Conservation (phyloP, 2,888 invertebrate genomes). For the Prenolepis imparis region DNA sequence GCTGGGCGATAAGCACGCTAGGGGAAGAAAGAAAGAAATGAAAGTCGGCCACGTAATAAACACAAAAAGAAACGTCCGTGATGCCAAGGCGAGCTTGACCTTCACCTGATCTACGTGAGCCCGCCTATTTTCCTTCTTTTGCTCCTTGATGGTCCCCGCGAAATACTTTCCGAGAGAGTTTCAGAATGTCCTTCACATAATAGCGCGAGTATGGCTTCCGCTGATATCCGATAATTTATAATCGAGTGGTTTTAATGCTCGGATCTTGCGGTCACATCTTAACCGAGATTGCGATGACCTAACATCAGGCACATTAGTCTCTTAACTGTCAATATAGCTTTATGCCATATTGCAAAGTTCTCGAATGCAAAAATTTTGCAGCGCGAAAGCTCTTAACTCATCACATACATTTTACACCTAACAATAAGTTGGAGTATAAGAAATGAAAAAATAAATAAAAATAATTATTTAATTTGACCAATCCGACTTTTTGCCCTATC, state of each 20-base stretch:
- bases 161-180: slow-evolving; percentile 42
- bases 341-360: background rate
- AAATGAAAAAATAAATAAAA: background rate
- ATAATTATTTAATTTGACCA: background rate
- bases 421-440: background rate
- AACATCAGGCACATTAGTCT: background rate
- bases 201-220: slow-evolving; percentile 43
- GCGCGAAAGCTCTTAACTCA: background rate
- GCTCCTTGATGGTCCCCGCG: slow-evolving; percentile 33
- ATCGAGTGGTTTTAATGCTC: slow-evolving; percentile 33
- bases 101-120: slow-evolving; percentile 62
- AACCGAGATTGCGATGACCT: slow-evolving; percentile 11
- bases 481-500: background rate
- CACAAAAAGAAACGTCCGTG: slow-evolving; percentile 50
- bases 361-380: background rate
- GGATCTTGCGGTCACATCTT: slow-evolving; percentile 28
- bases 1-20: background rate
- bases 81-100: slow-evolving; percentile 65
- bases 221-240: slow-evolving; percentile 51
- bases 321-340: background rate
- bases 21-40: background rate
- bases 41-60: slow-evolving; percentile 35
- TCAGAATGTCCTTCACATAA: slow-evolving; percentile 41
- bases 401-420: too few relatives aligned
- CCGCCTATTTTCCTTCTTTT: slow-evolving; percentile 56